Conservation (phyloP, 2,888 invertebrate species). For the Helleia helle region DNA sequence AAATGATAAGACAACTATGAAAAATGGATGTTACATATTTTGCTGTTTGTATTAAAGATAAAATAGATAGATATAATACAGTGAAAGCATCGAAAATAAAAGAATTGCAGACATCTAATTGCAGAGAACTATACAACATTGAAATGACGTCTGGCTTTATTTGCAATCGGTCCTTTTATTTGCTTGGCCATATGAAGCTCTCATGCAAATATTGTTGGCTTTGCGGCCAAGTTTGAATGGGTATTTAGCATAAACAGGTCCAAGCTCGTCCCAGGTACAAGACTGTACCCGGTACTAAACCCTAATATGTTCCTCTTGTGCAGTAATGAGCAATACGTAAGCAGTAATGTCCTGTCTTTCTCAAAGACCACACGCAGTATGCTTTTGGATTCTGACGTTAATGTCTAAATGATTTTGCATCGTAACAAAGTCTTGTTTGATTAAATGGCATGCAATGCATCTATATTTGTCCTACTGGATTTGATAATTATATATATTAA, state of each 20-base stretch:
- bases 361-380: slow-evolving; percentile 18
- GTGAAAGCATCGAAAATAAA: too few species aligned
- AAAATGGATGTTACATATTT: too few species aligned
- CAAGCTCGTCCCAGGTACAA: slow-evolving; percentile 13
- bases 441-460: too few species aligned
- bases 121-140: neutral
- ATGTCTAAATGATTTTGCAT: too few species aligned
- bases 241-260: slow-evolving; percentile 36
- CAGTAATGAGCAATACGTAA: slow-evolving; percentile 22
- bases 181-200: slow-evolving; percentile 29
- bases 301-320: slow-evolving; percentile 18
- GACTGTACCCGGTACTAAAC: slow-evolving; percentile 16
- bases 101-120: too few species aligned
- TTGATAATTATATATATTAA: too few species aligned
- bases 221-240: slow-evolving; percentile 33
- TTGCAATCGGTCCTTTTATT: slow-evolving; percentile 18
- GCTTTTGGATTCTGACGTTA: too few species aligned
- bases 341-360: slow-evolving; percentile 17
- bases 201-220: slow-evolving; percentile 36
- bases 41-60: too few species aligned
- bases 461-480: too few species aligned
- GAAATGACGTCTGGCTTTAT: neutral
- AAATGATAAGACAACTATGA: too few species aligned
- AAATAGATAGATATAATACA: too few species aligned
- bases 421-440: too few species aligned